Percentiles rank a stretch among this genome's conserved stretches.
Evolutionary conservation across 2,888 invertebrate species (phyloP).

Genomic region (Trissonchulus latispiculum): DNA sequence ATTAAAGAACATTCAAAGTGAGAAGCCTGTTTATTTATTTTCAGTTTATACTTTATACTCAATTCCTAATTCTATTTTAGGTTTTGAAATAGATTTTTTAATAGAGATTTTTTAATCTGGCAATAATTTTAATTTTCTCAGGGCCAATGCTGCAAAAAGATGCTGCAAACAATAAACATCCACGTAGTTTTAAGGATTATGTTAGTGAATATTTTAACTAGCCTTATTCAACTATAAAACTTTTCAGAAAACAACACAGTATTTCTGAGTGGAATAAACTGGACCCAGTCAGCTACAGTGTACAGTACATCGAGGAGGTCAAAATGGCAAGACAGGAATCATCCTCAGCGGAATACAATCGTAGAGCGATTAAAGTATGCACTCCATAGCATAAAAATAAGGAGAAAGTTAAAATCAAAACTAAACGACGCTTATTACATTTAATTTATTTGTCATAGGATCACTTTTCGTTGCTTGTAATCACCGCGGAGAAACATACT

Average conservation of each 20-base stretch:
- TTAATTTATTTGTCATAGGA: no score
- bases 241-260: slow-evolving; percentile 19
- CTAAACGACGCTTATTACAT: no score
- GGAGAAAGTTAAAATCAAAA: no score
- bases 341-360: slow-evolving; percentile 13
- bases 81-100: not conserved
- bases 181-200: no score
- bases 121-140: no score
- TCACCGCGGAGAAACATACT: no score
- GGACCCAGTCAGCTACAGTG: slow-evolving; percentile 24
- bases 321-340: slow-evolving; percentile 18
- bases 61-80: not conserved
- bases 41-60: not conserved
- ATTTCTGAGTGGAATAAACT: slow-evolving; percentile 25
- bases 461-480: no score
- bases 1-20: slow-evolving; percentile 23
- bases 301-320: slow-evolving; percentile 22
- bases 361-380: slow-evolving; percentile 1
- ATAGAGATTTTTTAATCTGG: not conserved
- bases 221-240: no score
- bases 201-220: no score
- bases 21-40: not conserved
- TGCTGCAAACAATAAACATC: no score
- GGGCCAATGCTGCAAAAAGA: no score
- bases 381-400: no score